phyloP scores from a whole-genome alignment of 2,113 vertebrate genomes.

The Alces alces region DNA sequence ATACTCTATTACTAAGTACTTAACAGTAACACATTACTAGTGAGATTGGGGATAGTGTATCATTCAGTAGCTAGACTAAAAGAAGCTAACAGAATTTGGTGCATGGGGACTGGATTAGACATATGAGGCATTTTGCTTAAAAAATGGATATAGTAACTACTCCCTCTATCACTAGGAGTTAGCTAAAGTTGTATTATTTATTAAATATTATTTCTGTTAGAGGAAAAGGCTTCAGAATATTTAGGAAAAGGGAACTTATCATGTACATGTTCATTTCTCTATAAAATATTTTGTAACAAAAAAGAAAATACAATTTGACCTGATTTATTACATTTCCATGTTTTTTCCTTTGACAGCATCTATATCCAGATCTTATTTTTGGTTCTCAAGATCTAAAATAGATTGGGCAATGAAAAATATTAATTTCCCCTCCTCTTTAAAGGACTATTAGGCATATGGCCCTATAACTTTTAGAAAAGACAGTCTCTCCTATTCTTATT shows the following conservation, averaged over 20 bases:
- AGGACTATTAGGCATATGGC: background rate
- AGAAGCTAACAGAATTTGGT: background rate
- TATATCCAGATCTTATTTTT: constrained; percentile 39
- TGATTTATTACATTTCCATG: background rate
- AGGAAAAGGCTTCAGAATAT: background rate
- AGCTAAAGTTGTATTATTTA: background rate
- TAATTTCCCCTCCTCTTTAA: background rate
- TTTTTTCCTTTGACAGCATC: background rate
- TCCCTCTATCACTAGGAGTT: background rate
- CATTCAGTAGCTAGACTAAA: background rate
- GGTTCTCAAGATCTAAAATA: constrained; percentile 3
- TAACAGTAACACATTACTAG: background rate
- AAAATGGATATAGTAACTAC: background rate
- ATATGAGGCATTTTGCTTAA: background rate
- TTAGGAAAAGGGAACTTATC: background rate
- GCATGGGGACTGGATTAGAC: background rate
- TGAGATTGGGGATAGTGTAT: background rate
- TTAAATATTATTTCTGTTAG: background rate
- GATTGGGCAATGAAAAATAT: background rate
- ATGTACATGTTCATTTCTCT: background rate
- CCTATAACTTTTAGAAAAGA: background rate
- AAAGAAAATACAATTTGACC: background rate
- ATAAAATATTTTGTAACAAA: background rate
- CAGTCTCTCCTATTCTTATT: background rate
- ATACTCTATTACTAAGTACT: background rate